Evolutionary conservation across 2,113 vertebrate species (phyloP).

Genomic region (Pterocles gutturalis): DNA sequence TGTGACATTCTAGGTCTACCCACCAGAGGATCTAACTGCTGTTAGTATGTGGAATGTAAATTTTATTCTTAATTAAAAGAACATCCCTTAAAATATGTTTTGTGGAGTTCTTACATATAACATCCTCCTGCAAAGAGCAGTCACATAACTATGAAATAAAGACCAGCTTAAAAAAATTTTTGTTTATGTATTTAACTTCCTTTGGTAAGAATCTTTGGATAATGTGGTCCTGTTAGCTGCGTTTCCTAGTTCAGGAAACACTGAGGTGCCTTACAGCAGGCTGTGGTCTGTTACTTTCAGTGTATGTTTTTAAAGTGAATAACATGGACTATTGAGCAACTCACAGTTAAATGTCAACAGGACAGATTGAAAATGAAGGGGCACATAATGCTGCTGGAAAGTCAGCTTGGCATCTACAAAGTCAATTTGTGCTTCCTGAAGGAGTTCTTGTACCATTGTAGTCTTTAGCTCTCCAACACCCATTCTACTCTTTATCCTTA

Average conservation of each 20-base stretch:
- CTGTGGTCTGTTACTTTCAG: background rate
- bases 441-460: background rate
- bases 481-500: background rate
- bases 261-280: background rate
- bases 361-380: background rate
- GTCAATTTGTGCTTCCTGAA: background rate
- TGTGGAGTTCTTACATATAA: background rate
- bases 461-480: background rate
- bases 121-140: background rate
- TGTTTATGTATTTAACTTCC: background rate
- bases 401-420: background rate
- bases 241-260: background rate
- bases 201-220: background rate
- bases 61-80: background rate
- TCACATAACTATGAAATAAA: too few species aligned
- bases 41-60: background rate
- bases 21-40: background rate
- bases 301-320: background rate
- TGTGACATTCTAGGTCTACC: background rate
- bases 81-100: background rate
- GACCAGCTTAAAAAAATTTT: background rate
- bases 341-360: background rate
- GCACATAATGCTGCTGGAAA: background rate
- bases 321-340: background rate
- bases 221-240: background rate